Evolutionary conservation across 2,797 vertebrate species (phyloP), one percentile per base, ranked within the genome.

Genomic region (Pseudomugil gertrudae): DNA sequence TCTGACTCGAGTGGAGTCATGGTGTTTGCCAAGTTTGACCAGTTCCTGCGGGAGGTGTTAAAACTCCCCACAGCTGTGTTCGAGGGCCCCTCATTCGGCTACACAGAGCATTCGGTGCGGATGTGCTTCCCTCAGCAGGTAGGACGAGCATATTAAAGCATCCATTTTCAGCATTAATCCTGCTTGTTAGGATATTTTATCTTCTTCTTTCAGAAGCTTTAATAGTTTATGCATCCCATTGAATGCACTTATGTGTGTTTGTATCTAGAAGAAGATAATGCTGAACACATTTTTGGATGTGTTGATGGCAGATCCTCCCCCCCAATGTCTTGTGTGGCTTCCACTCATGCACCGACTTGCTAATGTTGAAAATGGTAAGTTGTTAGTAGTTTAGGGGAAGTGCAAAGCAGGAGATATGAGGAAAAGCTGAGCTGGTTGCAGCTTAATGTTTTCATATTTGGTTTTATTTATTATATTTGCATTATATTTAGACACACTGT

Each of bases 311-410:
- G 98, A 99, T 50, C 97, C 97, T 26, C 98, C 98, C 24, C 98
- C 98, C 19, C 98, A 99, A 94, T 99, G 96, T 94, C 96, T 99
- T 79, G 97, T 99, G 43, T 99, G 98, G 98, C 92, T 99, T 52
- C 97, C 98, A 56, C 97, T 99, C 87, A 94, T 99, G 96, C 98
- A 99, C 90, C 94, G 97, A 86, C 97, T 99, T 10, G 96, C 97
- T 78, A 97, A 99, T 40, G 98, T 99, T 8, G 97, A 99, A 90
- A 99, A 99, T 40, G 97, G 97, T 98, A 86, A 89, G 82, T 67
- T 24, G 6, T 30, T 19, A 9, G 1, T 5, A 10, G 19, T 9
- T 23, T 8, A 21, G 19, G 43, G n/a, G 43, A 45, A 45, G 1
- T n/a, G 19, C 21, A 45, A 45, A 47, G n/a, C 8, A 47, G 21